Evolutionary conservation across 2,797 vertebrate species (phyloP).

Genomic region (Trachops cirrhosus): DNA sequence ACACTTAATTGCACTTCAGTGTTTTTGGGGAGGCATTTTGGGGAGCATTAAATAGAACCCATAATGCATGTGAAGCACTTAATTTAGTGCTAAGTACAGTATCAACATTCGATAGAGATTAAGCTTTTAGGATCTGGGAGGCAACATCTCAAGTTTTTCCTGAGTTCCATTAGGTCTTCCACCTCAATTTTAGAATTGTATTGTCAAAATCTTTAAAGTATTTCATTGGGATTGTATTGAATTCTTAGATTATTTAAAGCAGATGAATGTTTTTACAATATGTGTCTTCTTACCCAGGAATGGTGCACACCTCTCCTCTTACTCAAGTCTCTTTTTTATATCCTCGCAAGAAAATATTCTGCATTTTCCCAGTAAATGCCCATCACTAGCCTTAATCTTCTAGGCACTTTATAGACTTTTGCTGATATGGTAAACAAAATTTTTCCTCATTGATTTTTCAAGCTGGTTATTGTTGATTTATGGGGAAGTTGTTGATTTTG

Average conservation of each 20-base stretch:
- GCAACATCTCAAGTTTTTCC: neutral
- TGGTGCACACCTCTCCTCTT: neutral
- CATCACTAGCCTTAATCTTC: neutral
- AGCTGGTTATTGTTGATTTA: constrained; percentile 10
- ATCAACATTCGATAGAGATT: neutral
- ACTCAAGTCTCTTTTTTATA: neutral
- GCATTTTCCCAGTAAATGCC: neutral
- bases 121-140: neutral
- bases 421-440: neutral
- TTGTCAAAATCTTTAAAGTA: neutral
- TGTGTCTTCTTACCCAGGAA: neutral
- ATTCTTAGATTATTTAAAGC: neutral
- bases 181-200: neutral
- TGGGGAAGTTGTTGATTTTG: neutral
- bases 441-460: neutral
- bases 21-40: too few relatives aligned
- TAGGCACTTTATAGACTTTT: neutral
- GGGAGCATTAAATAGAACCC: neutral
- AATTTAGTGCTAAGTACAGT: neutral
- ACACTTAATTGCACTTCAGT: neutral
- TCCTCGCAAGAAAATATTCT: neutral
- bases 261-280: neutral
- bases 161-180: neutral
- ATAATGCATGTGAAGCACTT: neutral
- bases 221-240: neutral